Base-by-base conservation (phyloP, 2,888 invertebrate species). In the Nowickia ferox region DNA sequence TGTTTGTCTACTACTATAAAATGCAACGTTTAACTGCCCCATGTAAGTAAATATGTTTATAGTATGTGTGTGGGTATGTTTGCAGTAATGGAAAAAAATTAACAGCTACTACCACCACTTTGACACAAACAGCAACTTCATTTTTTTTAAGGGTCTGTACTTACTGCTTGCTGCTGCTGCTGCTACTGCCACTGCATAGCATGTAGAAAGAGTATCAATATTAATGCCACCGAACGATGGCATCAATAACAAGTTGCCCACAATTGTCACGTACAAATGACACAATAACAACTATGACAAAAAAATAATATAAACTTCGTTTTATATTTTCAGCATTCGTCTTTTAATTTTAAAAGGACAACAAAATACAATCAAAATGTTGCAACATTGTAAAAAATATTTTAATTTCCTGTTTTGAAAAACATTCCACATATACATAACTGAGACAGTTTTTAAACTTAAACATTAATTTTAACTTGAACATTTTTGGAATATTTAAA, bases 221-320 rank as follows among this genome's bases (percentile, higher is more conserved):
- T 51, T 57, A 72, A 65, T 76, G 57, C 76, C 40, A 8, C 51
- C 51, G 65, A 84, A 84, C 59, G 57, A 66, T 80, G 75, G 42
- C 69, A 76, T 80, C 42, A 74, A 85, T 72, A 82, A 82, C 78
- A 85, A 68, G 78, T 78, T 82, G 57, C 74, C 8, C 72, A 82
- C 82, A 78, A 78, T 78, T 82, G 85, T 75, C 85, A 82, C 82
- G 84, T 84, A 81, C 72, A 61, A 44, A 65, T 48, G 51, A 38
- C 22, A 48, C 55, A 65, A 74, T 10, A 59, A 53, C 17, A 61
- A 61, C 22, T 17, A 42, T n/a, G 46, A 30, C 6, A 48, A 46
- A 19, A 38, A 17, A 30, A 57, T 11, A 1, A 68, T 30, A 46
- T 38, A 55, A 66, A 57, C 1, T 19, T n/a, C 17, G 48, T 38